These are phyloP conservation scores for Gephyroberyx darwinii DNA, from an alignment of 2,797 vertebrate species.

Conservation along the genomic window DNA sequence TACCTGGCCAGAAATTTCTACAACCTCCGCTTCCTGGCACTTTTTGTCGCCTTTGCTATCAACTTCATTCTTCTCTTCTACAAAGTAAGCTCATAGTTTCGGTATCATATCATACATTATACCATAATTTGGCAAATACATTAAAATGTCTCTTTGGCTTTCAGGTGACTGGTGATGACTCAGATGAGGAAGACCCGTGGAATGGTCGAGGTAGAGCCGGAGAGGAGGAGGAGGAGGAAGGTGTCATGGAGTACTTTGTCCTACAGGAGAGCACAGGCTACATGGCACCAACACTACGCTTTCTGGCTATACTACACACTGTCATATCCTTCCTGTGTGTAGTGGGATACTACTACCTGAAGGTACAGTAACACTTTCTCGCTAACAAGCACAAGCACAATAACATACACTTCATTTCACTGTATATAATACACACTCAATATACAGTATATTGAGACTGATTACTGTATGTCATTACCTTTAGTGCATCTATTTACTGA, in stretches of 20 bases:
- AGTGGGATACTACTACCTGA: conserved; percentile 96
- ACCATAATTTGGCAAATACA: background rate
- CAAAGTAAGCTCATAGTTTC: conserved; percentile 85
- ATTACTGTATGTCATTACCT: background rate
- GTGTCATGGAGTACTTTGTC: conserved; percentile 94
- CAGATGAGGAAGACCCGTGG: conserved; percentile 90
- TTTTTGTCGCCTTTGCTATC: conserved; percentile 98
- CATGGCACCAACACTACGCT: conserved; percentile 94
- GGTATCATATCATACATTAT: too few relatives aligned
- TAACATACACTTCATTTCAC: too few relatives aligned
- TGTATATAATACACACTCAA: background rate
- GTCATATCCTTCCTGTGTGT: conserved; percentile 97
- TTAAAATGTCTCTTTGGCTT: background rate
- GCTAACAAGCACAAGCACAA: background rate
- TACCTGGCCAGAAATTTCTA: conserved; percentile 99
- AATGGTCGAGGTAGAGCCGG: conserved; percentile 83
- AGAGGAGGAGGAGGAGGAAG: conserved; percentile 90
- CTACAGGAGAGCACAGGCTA: conserved; percentile 98
- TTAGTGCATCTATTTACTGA: background rate
- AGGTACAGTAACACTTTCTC: conserved; percentile 77
- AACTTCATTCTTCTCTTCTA: conserved; percentile 99
- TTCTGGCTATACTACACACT: conserved; percentile 92
- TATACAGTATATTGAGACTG: background rate
- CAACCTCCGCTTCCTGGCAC: conserved; percentile 95
- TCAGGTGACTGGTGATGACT: conserved; percentile 94